A percentile compares a stretch with the other conserved stretches of the same genome.
phyloP scores from a whole-genome alignment of 2,113 vertebrate genomes.

The Barnardius zonarius region DNA sequence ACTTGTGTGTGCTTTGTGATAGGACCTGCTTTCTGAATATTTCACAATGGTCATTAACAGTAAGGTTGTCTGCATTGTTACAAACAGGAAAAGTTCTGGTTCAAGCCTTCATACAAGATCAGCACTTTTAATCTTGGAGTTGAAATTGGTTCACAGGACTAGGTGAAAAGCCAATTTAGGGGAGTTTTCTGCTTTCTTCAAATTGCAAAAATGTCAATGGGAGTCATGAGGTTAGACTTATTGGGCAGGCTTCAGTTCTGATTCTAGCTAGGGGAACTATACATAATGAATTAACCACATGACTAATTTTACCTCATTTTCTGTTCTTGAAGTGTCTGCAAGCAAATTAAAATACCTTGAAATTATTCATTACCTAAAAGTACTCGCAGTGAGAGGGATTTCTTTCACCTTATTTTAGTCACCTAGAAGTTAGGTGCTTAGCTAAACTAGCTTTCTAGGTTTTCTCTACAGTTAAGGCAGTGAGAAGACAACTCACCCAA shows the following conservation, averaged over 20 bases:
- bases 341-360: constrained; percentile 59
- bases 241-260: constrained; percentile 32
- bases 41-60: constrained; percentile 48
- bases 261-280: constrained; percentile 56
- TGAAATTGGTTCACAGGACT: constrained; percentile 9
- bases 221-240: constrained; percentile 53
- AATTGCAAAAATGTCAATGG: constrained; percentile 48
- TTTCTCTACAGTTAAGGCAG: not conserved
- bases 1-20: not conserved
- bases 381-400: not conserved
- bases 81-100: constrained; percentile 48
- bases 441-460: not conserved
- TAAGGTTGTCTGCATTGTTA: not conserved
- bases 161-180: constrained; percentile 24
- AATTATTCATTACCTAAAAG: constrained; percentile 46
- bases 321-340: constrained; percentile 45
- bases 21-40: constrained; percentile 10
- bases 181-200: constrained; percentile 40
- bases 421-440: not conserved
- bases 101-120: not conserved
- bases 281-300: constrained; percentile 68
- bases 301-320: constrained; percentile 66
- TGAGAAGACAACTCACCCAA: not conserved
- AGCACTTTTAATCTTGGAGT: constrained; percentile 19
- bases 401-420: not conserved